phyloP scores from a whole-genome alignment of 1,140 invertebrate genomes.

The Anastatus disparis region DNA sequence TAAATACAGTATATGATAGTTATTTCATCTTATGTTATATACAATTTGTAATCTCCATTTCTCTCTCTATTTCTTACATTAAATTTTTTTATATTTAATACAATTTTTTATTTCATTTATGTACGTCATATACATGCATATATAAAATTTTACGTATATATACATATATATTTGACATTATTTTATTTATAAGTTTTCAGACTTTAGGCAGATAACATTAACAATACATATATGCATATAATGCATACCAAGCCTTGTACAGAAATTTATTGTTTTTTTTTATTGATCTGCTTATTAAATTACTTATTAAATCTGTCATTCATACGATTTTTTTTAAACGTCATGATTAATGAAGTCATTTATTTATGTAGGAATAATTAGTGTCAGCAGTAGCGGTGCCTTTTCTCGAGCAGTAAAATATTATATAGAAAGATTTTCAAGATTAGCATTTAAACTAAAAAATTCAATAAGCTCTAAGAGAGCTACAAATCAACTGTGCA shows the following conservation, averaged over 20 bases:
- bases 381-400: slow-evolving; percentile 19
- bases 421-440: neutral
- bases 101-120: slow-evolving; percentile 32
- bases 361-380: slow-evolving; percentile 25
- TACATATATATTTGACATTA: slow-evolving; percentile 19
- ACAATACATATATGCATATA: slow-evolving; percentile 33
- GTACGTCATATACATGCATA: slow-evolving; percentile 34
- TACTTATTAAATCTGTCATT: slow-evolving; percentile 4
- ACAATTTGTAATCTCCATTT: slow-evolving; percentile 49
- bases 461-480: neutral
- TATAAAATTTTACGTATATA: slow-evolving; percentile 9
- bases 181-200: slow-evolving; percentile 42
- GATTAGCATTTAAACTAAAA: neutral
- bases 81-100: slow-evolving; percentile 32
- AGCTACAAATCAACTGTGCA: slow-evolving; percentile 7
- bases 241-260: slow-evolving; percentile 37
- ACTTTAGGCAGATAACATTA: slow-evolving; percentile 39
- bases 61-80: slow-evolving; percentile 43
- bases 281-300: slow-evolving; percentile 15
- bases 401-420: slow-evolving; percentile 25
- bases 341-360: slow-evolving; percentile 7
- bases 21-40: slow-evolving; percentile 57
- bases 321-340: neutral
- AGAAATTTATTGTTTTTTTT: slow-evolving; percentile 29
- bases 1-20: slow-evolving; percentile 58